Evolutionary conservation across 2,888 invertebrate genomes (phyloP), one percentile per base, ranked within the genome.

Genomic region (Carabus problematicus): DNA sequence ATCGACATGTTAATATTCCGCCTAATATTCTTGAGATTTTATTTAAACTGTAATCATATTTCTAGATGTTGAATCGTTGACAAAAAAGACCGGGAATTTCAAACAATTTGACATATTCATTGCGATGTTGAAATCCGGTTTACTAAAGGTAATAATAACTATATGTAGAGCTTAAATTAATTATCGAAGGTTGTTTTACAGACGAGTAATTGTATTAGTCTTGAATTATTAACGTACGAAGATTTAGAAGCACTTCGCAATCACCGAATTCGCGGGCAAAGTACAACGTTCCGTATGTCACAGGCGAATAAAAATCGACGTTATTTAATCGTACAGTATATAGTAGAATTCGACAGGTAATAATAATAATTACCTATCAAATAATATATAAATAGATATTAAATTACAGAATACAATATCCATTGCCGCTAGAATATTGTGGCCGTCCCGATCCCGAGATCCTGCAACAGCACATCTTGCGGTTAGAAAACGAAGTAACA

Each of bases 21-120:
- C 18, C 14, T 12, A 68, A 40, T 41, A n/a, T n/a, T 12, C 19
- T 4, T 49, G 54, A 63, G 16, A 54, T 11, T 18, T 11, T 16
- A 29, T 41, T 40, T 3, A 41, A 52, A 47, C 45, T 49, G 42
- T n/a, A n/a, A 14, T 39, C 16, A n/a, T 55, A 47, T 61, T 60
- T 76, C 47, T 75, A 84, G 85, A 85, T 79, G 83, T 86, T 49
- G 85, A 86, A 80, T 84, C 83, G 74, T 77, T 85, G 66, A 86
- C 85, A 1, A 83, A 84, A 39, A 84, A 84, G 76, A 85, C 85
- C 6, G 86, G 86, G 56, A 85, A 85, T 77, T 86, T 82, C 75
- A 86, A 86, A 74, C 84, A 84, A 71, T 86, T 85, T 73, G 81
- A 84, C 71, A 82, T 84, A 40, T 86, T 86, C 75, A 77, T 83